Percentiles rank a stretch among this genome's conserved stretches.
These are phyloP conservation scores for Nixonia krombeini DNA, from an alignment of 1,140 invertebrate species.

Conservation along the genomic window DNA sequence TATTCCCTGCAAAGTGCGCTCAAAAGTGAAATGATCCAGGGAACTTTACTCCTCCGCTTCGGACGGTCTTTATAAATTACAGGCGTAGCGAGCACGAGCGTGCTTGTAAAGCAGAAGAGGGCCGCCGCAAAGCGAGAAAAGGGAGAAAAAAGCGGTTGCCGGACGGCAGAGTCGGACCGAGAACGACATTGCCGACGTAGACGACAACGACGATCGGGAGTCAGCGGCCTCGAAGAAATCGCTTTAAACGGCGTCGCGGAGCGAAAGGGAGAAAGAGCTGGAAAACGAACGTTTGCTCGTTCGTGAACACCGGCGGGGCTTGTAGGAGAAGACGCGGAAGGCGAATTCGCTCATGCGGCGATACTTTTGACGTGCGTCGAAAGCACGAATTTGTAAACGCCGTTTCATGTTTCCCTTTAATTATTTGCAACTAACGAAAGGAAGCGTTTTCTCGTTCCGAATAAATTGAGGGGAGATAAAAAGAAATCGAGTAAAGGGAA, in stretches of 20 bases:
- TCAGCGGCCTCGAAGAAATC: constrained; percentile 28
- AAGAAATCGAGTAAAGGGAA: too few relatives aligned
- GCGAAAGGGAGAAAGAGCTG: constrained; percentile 24
- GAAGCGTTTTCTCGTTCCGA: too few relatives aligned
- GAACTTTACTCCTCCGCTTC: constrained; percentile 42
- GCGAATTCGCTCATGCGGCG: too few relatives aligned
- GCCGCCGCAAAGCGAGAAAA: constrained; percentile 32
- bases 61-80: constrained; percentile 56
- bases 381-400: too few relatives aligned
- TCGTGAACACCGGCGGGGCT: constrained; percentile 5
- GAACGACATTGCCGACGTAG: constrained; percentile 1
- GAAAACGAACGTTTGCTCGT: constrained; percentile 6
- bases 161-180: neutral
- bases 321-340: neutral
- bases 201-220: constrained; percentile 22
- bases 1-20: constrained; percentile 23
- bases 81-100: constrained; percentile 17
- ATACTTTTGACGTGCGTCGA: too few relatives aligned
- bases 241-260: constrained; percentile 23
- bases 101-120: constrained; percentile 31
- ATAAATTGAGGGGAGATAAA: too few relatives aligned
- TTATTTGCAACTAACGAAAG: too few relatives aligned
- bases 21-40: constrained; percentile 58
- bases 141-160: constrained; percentile 7
- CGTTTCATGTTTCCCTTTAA: too few relatives aligned